These are phyloP conservation scores for Choreutis nemorana DNA, from an alignment of 2,888 invertebrate species.

Conservation along the genomic window DNA sequence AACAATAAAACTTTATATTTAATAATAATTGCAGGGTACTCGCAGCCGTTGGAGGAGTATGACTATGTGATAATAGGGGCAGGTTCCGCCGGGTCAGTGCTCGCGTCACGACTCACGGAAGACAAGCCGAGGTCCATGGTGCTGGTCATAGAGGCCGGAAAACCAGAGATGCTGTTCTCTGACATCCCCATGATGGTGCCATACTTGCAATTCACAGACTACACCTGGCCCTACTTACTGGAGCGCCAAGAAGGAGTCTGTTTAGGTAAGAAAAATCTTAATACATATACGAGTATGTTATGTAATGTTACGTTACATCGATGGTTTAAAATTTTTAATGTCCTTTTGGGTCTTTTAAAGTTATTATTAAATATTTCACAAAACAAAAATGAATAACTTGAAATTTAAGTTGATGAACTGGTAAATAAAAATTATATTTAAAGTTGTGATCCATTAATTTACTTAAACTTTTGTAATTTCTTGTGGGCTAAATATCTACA, in stretches of 20 bases:
- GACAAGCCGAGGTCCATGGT: slow-evolving; percentile 60
- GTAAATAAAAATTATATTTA: too few relatives aligned
- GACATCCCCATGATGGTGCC: slow-evolving; percentile 68
- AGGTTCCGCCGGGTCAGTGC: slow-evolving; percentile 74
- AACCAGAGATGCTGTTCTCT: slow-evolving; percentile 53
- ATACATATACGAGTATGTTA: neutral
- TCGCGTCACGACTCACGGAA: slow-evolving; percentile 76
- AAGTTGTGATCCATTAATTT: too few relatives aligned
- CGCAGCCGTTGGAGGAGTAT: slow-evolving; percentile 50
- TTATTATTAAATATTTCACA: too few relatives aligned
- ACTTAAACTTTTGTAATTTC: too few relatives aligned
- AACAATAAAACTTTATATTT: neutral
- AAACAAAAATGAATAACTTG: too few relatives aligned
- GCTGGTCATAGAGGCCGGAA: slow-evolving; percentile 71
- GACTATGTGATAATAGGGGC: slow-evolving; percentile 76
- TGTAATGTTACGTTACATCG: too few relatives aligned
- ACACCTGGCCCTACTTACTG: slow-evolving; percentile 71
- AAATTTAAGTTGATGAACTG: too few relatives aligned
- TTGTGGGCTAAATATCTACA: neutral
- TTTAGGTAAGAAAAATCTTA: slow-evolving; percentile 26
- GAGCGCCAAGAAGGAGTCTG: slow-evolving; percentile 68
- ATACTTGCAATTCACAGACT: slow-evolving; percentile 65
- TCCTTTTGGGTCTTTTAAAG: too few relatives aligned
- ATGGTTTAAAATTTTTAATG: too few relatives aligned
- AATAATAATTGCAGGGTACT: slow-evolving; percentile 23